A percentile compares a stretch with the other conserved stretches of the same genome.
phyloP scores from a whole-genome alignment of 2,113 vertebrate species.

The Ptychochromis oligacanthus region DNA sequence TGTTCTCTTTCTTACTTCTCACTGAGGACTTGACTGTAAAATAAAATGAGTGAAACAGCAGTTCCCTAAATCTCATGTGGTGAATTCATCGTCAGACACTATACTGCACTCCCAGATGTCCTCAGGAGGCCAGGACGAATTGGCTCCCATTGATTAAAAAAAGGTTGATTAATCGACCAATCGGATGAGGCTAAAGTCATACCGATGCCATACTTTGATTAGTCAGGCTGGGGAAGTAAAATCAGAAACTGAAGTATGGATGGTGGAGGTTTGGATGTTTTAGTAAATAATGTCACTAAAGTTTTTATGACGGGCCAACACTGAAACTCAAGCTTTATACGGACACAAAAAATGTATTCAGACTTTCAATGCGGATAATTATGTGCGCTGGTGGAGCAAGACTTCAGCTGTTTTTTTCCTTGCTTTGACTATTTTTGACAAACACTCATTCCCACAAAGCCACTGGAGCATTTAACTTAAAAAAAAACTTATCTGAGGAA shows the following conservation, averaged over 20 bases:
- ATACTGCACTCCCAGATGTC: not conserved
- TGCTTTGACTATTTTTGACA: no score
- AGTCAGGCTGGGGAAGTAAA: not conserved
- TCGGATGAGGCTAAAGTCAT: not conserved
- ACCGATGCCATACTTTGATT: not conserved
- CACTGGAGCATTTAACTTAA: no score
- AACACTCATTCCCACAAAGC: no score
- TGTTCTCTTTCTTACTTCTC: not conserved
- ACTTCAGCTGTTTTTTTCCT: no score
- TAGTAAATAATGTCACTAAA: not conserved
- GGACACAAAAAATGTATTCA: no score
- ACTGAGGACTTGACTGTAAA: not conserved
- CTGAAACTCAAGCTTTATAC: no score
- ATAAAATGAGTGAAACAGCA: not conserved
- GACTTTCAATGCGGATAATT: no score
- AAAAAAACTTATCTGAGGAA: no score
- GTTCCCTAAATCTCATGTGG: not conserved
- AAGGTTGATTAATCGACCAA: no score
- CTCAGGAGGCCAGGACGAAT: not conserved
- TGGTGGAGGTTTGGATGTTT: accelerated
- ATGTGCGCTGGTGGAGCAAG: no score
- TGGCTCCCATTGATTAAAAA: not conserved
- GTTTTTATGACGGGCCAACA: no score
- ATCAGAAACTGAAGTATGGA: not conserved
- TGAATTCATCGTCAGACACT: not conserved